Evolutionary conservation across 2,888 invertebrate genomes (phyloP).

Genomic region (Dynastes grantii): DNA sequence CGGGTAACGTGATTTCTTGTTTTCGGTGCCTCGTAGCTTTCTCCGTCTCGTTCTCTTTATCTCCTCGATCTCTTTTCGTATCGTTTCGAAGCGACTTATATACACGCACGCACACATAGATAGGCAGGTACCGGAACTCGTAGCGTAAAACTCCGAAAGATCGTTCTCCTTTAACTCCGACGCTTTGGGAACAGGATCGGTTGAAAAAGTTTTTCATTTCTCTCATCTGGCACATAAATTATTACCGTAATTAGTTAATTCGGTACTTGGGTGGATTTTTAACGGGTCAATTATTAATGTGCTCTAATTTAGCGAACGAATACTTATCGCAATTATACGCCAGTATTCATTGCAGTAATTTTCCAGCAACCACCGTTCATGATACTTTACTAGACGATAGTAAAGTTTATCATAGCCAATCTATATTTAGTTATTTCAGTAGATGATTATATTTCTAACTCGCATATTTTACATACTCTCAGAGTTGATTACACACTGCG

Average conservation of each 20-base stretch:
- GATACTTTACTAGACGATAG: too few relatives aligned
- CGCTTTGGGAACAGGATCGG: constrained; percentile 1
- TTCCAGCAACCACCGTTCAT: not conserved
- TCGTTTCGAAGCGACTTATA: not conserved
- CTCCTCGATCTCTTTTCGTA: constrained; percentile 34
- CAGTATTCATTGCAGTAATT: constrained; percentile 1
- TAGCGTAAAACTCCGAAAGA: constrained; percentile 24
- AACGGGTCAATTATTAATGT: constrained; percentile 45
- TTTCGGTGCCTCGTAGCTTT: constrained; percentile 47
- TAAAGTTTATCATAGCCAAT: too few relatives aligned
- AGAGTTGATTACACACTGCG: not conserved
- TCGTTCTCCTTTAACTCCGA: constrained; percentile 43
- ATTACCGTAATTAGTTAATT: constrained; percentile 44
- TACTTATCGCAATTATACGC: constrained; percentile 20
- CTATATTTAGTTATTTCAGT: too few relatives aligned
- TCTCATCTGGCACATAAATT: constrained; percentile 46
- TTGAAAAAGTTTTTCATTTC: constrained; percentile 44
- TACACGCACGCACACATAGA: constrained; percentile 12
- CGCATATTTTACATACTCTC: too few relatives aligned
- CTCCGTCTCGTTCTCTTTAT: constrained; percentile 32
- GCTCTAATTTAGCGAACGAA: constrained; percentile 30
- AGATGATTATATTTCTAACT: too few relatives aligned
- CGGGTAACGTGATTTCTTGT: constrained; percentile 52
- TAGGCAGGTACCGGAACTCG: constrained; percentile 18
- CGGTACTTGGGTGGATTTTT: constrained; percentile 42